Percentiles rank a stretch among this genome's conserved stretches.
phyloP scores from a whole-genome alignment of 35 echinoderm and acorn worm genomes.

The Heliocidaris erythrogramma region DNA sequence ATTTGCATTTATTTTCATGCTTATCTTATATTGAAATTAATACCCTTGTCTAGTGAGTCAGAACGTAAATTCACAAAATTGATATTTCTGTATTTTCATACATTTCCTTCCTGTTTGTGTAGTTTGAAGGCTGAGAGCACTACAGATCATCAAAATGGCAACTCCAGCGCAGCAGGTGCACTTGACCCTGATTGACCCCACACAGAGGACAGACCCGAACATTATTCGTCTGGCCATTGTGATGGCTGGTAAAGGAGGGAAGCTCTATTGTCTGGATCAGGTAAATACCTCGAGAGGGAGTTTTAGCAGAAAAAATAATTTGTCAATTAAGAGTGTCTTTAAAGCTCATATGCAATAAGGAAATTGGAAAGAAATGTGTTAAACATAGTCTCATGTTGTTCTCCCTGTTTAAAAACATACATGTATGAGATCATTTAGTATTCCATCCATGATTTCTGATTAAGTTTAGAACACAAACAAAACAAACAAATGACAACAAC shows the following conservation, averaged over 20 bases:
- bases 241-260: conserved; percentile 57
- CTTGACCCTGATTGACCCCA: conserved; percentile 43
- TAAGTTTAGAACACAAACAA: no score
- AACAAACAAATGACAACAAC: no score
- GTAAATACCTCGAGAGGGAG: not conserved
- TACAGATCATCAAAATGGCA: conserved; percentile 30
- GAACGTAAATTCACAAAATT: no score
- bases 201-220: conserved; percentile 51
- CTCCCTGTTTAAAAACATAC: no score
- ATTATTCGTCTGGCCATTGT: conserved; percentile 66
- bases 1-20: no score
- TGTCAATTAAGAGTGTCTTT: not conserved
- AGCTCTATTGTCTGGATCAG: conserved; percentile 68
- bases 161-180: conserved; percentile 11
- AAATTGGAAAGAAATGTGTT: no score
- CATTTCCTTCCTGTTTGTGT: not conserved
- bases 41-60: no score
- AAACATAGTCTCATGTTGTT: no score
- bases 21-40: no score
- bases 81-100: not conserved
- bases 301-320: not conserved
- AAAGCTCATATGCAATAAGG: no score
- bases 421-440: no score
- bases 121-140: conserved; percentile 6
- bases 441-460: no score